phyloP scores from a whole-genome alignment of 2,797 vertebrate species.

The Gymnopithys bicolor region DNA sequence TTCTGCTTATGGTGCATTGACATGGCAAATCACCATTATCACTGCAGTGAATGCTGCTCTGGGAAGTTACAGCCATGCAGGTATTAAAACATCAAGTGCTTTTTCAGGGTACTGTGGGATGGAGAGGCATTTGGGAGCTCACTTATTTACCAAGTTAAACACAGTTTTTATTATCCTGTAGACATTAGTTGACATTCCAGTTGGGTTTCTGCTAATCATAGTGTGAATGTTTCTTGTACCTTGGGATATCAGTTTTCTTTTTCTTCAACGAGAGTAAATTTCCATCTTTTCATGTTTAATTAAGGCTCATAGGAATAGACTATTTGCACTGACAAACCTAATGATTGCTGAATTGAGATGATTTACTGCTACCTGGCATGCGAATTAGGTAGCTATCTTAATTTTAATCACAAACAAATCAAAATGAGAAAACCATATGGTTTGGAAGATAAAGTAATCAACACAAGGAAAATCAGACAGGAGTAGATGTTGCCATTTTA shows the following conservation, averaged over 20 bases:
- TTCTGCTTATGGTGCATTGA: neutral
- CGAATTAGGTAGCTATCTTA: slow-evolving; percentile 27
- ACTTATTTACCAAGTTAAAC: neutral
- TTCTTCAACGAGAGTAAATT: slow-evolving; percentile 44
- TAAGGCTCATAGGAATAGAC: slow-evolving; percentile 49
- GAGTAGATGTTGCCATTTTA: neutral
- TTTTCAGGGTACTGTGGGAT: neutral
- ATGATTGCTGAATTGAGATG: slow-evolving; percentile 41
- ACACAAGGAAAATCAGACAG: neutral
- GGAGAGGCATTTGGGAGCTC: neutral
- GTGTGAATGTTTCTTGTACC: neutral
- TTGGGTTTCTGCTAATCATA: slow-evolving; percentile 34
- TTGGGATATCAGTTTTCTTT: slow-evolving; percentile 47
- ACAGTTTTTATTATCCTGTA: neutral
- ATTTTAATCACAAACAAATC: slow-evolving; percentile 27
- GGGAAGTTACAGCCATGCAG: neutral
- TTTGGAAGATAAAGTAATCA: slow-evolving; percentile 2
- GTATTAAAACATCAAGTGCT: neutral
- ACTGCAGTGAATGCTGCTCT: neutral
- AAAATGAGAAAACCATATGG: slow-evolving; percentile 11
- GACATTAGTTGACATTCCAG: slow-evolving; percentile 28
- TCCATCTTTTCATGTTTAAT: slow-evolving; percentile 50
- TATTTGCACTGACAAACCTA: slow-evolving; percentile 40
- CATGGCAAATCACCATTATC: neutral
- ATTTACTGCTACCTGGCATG: neutral